Evolutionary conservation across 2,888 invertebrate genomes (phyloP).

Genomic region (Rutpela maculata): DNA sequence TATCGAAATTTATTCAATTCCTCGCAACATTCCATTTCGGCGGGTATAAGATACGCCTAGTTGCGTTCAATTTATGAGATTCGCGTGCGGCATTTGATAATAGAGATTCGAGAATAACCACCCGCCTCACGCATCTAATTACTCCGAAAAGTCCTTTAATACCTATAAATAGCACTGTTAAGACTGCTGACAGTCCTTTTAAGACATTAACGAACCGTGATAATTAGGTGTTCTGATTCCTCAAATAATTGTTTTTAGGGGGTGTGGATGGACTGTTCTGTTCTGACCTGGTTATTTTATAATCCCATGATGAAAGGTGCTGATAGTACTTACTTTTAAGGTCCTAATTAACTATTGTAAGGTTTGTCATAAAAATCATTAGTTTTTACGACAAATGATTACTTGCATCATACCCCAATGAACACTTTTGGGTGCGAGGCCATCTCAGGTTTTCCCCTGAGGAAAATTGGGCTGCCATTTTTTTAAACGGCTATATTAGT

Average conservation of each 20-base stretch:
- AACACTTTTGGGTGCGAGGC: too few species aligned
- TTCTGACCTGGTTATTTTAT: neutral
- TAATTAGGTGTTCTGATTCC: slow-evolving; percentile 2
- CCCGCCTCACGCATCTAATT: slow-evolving; percentile 38
- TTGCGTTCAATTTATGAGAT: slow-evolving; percentile 35
- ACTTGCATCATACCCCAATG: too few species aligned
- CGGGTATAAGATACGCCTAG: slow-evolving; percentile 33
- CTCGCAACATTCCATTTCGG: slow-evolving; percentile 16
- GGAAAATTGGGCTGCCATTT: too few species aligned
- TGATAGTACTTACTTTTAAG: neutral
- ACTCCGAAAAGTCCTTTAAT: slow-evolving; percentile 21
- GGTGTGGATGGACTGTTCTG: neutral
- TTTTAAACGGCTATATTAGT: too few species aligned
- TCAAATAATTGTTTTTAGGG: neutral
- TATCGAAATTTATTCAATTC: slow-evolving; percentile 19
- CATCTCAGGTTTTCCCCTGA: too few species aligned
- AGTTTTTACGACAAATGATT: neutral
- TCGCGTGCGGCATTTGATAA: slow-evolving; percentile 35
- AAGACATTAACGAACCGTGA: neutral
- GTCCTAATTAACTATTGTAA: neutral
- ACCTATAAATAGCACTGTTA: slow-evolving; percentile 21
- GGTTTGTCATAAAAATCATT: neutral
- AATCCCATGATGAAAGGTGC: too few species aligned
- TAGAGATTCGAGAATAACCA: slow-evolving; percentile 16
- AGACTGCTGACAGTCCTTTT: neutral